A percentile compares a stretch with the other conserved stretches of the same genome.
Evolutionary conservation across 2,113 vertebrate genomes (phyloP).

Genomic region (Tragelaphus buxtoni): DNA sequence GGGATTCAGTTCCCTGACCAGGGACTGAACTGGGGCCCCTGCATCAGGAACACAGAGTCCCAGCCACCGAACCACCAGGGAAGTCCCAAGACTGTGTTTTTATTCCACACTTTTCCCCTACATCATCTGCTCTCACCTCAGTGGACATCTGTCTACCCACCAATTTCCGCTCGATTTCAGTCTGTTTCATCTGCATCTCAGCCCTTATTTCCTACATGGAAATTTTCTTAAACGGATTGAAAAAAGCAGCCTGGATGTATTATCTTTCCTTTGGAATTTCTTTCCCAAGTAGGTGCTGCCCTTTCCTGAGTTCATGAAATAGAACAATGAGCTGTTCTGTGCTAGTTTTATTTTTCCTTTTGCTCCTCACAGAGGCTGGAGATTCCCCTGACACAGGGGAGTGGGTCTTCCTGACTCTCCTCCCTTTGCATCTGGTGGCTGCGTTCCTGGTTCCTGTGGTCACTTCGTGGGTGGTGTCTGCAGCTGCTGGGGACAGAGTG

Average conservation of each 20-base stretch:
- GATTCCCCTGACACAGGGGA: background rate
- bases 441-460: background rate
- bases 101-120: background rate
- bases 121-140: background rate
- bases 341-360: background rate
- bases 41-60: background rate
- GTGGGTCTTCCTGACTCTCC: background rate
- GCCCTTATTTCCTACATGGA: background rate
- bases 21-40: background rate
- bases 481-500: background rate
- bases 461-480: background rate
- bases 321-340: rapidly evolving
- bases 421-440: rapidly evolving
- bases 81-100: background rate
- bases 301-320: background rate
- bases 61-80: background rate
- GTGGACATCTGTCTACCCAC: rapidly evolving
- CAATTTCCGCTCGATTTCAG: rapidly evolving
- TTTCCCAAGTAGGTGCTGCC: background rate
- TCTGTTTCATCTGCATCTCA: background rate
- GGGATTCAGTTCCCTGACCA: background rate
- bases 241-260: background rate
- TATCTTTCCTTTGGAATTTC: background rate
- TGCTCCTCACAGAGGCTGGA: background rate
- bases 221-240: background rate